Evolutionary conservation across 2,888 invertebrate genomes (phyloP).

Genomic region (Masnerella sp.): DNA sequence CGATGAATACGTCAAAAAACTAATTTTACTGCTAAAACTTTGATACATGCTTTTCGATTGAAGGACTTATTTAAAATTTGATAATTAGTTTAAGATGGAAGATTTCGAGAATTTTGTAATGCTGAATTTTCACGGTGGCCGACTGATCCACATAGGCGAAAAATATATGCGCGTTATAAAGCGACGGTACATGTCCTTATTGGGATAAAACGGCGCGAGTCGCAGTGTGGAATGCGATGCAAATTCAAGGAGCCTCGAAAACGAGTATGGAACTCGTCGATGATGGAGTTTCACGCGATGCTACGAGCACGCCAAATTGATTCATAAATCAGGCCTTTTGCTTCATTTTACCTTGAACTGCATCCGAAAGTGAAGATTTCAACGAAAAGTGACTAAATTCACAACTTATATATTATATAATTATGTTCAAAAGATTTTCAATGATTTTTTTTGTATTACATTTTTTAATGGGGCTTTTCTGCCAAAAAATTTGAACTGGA

Average conservation of each 20-base stretch:
- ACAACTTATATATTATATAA: no score
- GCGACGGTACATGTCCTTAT: conserved; percentile 33
- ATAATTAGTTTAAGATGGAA: no score
- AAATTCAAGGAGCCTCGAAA: conserved; percentile 50
- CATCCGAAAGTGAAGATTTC: conserved; percentile 5
- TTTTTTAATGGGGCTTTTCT: no score
- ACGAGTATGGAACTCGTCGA: conserved; percentile 27
- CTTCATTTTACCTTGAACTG: conserved; percentile 1
- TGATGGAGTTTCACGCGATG: conserved; percentile 31
- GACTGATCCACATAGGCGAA: conserved; percentile 43
- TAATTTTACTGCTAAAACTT: no score
- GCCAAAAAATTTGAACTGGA: no score
- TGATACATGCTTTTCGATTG: no score
- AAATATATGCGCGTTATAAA: conserved; percentile 19
- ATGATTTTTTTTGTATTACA: not conserved
- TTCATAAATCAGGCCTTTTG: conserved; percentile 28
- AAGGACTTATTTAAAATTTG: no score
- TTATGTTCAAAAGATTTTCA: not conserved
- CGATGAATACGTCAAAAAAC: no score
- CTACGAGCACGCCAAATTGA: conserved; percentile 23
- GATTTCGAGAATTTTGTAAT: no score
- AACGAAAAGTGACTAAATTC: no score
- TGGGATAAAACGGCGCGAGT: conserved; percentile 21
- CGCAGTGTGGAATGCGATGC: conserved; percentile 40
- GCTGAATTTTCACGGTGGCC: conserved; percentile 29